Conservation (phyloP, 2,797 vertebrate genomes). For the Geotrypetes seraphini region DNA sequence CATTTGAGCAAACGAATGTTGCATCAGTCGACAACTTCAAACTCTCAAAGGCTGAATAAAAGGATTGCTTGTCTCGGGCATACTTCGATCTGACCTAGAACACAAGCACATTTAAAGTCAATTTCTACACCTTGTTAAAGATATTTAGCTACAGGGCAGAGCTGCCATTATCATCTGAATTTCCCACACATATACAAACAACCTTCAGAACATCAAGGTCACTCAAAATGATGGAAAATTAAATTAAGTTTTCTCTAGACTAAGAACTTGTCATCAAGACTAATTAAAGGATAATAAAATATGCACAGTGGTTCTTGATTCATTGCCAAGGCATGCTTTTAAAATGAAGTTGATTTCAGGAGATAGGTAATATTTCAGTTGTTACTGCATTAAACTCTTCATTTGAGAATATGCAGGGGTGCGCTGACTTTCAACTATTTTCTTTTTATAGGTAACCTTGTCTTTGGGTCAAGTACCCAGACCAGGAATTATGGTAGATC, state of each 20-base stretch:
- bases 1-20: slow-evolving; percentile 22
- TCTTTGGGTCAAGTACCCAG: too few species aligned
- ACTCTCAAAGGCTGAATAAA: slow-evolving; percentile 22
- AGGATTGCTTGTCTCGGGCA: slow-evolving; percentile 34
- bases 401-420: too few species aligned
- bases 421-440: too few species aligned
- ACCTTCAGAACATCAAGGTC: slow-evolving; percentile 41
- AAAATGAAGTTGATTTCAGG: slow-evolving; percentile 20
- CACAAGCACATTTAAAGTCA: slow-evolving; percentile 43
- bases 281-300: slow-evolving; percentile 46
- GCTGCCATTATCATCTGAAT: slow-evolving; percentile 33
- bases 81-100: slow-evolving; percentile 42
- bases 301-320: slow-evolving; percentile 22
- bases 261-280: slow-evolving; percentile 32
- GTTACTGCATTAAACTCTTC: too few species aligned
- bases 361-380: slow-evolving; percentile 21
- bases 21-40: slow-evolving; percentile 30
- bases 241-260: too few species aligned
- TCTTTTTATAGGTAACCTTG: too few species aligned
- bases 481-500: too few species aligned
- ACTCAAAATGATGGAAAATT: slow-evolving; percentile 32
- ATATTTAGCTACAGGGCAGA: slow-evolving; percentile 25
- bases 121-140: slow-evolving; percentile 17
- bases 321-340: slow-evolving; percentile 10
- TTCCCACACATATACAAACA: slow-evolving; percentile 23